Evolutionary conservation across 2,797 vertebrate genomes (phyloP), one percentile per base, ranked within the genome.

Genomic region (Peromyscus aztecus): DNA sequence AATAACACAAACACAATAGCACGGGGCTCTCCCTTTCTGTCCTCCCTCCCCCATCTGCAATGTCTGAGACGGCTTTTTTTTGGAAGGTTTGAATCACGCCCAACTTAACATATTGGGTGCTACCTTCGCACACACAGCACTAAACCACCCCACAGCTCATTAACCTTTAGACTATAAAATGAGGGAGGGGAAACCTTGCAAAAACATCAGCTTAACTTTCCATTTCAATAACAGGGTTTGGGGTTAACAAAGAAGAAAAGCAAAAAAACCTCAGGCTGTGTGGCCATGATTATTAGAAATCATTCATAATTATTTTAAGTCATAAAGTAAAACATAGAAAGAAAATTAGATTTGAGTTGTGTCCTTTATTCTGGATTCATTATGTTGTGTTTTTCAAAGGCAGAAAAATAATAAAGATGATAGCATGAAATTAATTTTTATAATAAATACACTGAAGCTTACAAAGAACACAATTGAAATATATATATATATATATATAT

Each of bases 41-140:
- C 89, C 40, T 85, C 76, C 92, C 76, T 69, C 86, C 94, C 93
- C 92, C 76, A 24, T 19, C 57, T 1, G 9, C 24, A 40, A 73
- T 29, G 90, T 83, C 82, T 83, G 94, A 85, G 95, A 95, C 85
- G 19, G 46, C 34, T 91, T 96, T 83, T 83, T 43, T 90, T 95
- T 80, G 63, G 85, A 96, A 96, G 91, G 91, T 75, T 96, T 97
- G 97, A 97, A 96, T 98, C 96, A 96, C 88, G 59, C 97, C 97
- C 97, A 97, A 97, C 97, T 96, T 98, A 98, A 98, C 97, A 87
- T 98, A 98, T 98, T 98, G 97, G 97, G 96, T 98, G 97, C 97
- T 97, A 97, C 97, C 92, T 97, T 97, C 97, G 96, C 97, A 89
- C 97, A 95, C 69, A 1, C 93, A 61, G 94, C 96, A 90, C 96